Base-by-base conservation (phyloP, 2,797 vertebrate species). In the Acanthis flammea region DNA sequence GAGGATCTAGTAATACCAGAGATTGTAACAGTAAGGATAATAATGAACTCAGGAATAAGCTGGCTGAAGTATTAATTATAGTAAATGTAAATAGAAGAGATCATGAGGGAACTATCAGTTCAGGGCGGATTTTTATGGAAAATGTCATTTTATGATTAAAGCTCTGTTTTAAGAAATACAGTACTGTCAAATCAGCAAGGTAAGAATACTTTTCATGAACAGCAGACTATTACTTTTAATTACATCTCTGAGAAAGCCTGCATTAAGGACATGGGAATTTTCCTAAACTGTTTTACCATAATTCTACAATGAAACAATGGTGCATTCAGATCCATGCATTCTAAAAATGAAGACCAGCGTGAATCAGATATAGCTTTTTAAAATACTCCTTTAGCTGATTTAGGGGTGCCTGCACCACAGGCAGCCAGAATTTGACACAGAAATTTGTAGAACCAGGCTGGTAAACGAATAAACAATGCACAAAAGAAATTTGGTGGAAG, bases 101-200 rank as follows among this genome's bases (percentile, higher is more conserved):
- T 66, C 90, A 91, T 23, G 58, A 94, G 48, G 78, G 74, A 80
- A 94, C 58, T 72, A 92, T 54, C 54, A 73, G 75, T 89, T 94
- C 75, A 93, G 78, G 75, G 73, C 45, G 37, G 92, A 61, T 94
- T 96, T 93, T 93, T 91, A 92, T 5, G 47, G 12, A 74, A 48
- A 92, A 90, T 90, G 53, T 82, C n/a, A 88, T 42, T 90, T 92
- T 92, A 82, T 79, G 86, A 95, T 94, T 95, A 96, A 88, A 96
- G 19, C 54, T 70, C 35, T 77, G n/a, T 55, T 95, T 96, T 74
- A 92, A 65, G 80, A 88, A 88, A 81, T 42, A 76, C 14, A 37
- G 33, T 48, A 28, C 37, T n/a, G 33, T 91, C 85, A 90, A 86
- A 88, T 50, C 37, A 91, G 55, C 50, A 60, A 95, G 70, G 91